Base-by-base conservation (phyloP, 2,888 invertebrate genomes). In the Mimumesa dahlbomi region DNA sequence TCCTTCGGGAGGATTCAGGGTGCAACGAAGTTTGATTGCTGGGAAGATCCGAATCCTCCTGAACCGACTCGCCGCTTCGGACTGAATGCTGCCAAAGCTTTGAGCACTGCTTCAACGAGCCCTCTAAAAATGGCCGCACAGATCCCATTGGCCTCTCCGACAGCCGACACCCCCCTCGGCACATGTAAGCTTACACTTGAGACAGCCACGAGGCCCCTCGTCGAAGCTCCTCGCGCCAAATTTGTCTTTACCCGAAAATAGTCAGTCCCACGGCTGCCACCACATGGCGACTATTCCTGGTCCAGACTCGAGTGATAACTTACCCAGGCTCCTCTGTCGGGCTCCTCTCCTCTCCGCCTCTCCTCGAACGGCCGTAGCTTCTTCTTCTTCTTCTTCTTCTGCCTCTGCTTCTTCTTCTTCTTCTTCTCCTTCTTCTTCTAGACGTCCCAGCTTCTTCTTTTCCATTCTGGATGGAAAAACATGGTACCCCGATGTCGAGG, bases 231-330 rank as follows among this genome's bases (percentile, higher is more conserved):
- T 90, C 91, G 90, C 90, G 93, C 94, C 94, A 94, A 94, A 94
- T 94, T 94, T 93, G 94, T 94, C 94, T 94, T 94, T 94, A 93
- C 94, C 93, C 93, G 92, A 94, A 94, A 94, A 89, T 89, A 89
- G 88, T 85, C 85, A 81, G 84, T 86, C 85, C 85, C 85, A 86
- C 83, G 87, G 85, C 85, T 86, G 84, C 86, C 86, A 84, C 86
- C 87, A 86, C 87, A 87, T 87, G 87, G 83, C 82, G 85, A 87
- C 85, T 89, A 89, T 89, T 89, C 87, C 87, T 88, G 88, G 86
- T 82, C 82, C 81, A 80, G 79, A 82, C 79, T 77, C 81, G 78
- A 80, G 78, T 77, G 82, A 82, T 84, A 81, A 81, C 74, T 80
- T 80, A 75, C 71, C 80, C 75, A 63, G 63, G 66, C 57, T 62